Conservation (phyloP, 92 coral and sea anemone genomes). For the Bergia puertoricense region DNA sequence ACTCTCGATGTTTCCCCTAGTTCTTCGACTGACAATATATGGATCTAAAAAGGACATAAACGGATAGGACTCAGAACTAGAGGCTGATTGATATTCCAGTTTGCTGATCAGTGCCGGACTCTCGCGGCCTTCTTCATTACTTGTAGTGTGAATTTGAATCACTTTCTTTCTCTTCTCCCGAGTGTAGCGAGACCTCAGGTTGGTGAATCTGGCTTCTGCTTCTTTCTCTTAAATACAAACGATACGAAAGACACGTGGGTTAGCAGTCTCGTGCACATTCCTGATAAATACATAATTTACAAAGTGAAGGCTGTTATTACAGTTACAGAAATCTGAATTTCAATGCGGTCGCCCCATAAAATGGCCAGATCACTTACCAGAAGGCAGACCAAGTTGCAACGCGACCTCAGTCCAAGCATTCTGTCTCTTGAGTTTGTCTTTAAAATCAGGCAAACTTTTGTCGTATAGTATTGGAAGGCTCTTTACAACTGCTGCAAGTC, state of each 20-base stretch:
- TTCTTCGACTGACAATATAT: slow-evolving; percentile 31
- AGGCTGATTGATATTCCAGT: slow-evolving; percentile 2
- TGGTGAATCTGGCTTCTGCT: slow-evolving; percentile 43
- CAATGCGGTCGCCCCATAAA: background rate
- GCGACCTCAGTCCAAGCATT: slow-evolving; percentile 41
- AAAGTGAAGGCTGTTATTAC: too few species aligned
- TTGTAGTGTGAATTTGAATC: slow-evolving; percentile 13
- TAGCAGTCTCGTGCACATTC: background rate
- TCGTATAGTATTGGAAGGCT: slow-evolving; percentile 38
- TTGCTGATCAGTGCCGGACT: background rate
- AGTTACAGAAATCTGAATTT: too few species aligned
- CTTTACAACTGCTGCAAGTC: slow-evolving; percentile 28
- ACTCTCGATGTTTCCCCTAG: slow-evolving; percentile 28
- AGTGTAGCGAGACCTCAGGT: slow-evolving; percentile 33
- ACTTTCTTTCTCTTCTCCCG: slow-evolving; percentile 32
- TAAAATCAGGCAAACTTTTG: slow-evolving; percentile 30
- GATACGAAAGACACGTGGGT: background rate
- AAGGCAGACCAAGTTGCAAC: slow-evolving; percentile 32
- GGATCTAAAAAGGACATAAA: slow-evolving; percentile 37
- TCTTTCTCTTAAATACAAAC: slow-evolving; percentile 34
- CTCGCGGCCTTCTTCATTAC: background rate
- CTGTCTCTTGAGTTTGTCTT: slow-evolving; percentile 31
- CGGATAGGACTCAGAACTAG: slow-evolving; percentile 20
- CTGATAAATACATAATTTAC: background rate
- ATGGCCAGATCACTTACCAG: slow-evolving; percentile 17